phyloP scores from a whole-genome alignment of 2,888 invertebrate species.

The Caenorhabditis doughertyi region DNA sequence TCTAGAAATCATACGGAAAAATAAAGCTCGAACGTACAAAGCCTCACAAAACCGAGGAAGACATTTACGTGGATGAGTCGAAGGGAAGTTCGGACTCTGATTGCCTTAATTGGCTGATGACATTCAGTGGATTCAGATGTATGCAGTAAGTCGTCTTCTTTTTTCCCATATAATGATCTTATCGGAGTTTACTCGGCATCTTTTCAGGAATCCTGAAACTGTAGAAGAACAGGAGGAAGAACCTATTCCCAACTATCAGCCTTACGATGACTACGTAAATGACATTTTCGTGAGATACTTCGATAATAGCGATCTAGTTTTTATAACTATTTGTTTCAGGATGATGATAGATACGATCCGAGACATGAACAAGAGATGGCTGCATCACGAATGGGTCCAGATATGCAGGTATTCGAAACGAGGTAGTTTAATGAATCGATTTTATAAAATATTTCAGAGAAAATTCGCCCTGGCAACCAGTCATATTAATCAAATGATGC shows the following conservation, averaged over 20 bases:
- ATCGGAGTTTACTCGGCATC: neutral
- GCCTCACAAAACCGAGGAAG: neutral
- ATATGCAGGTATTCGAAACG: conserved; percentile 9
- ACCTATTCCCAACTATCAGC: neutral
- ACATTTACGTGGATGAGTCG: conserved; percentile 36
- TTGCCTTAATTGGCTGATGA: conserved; percentile 54
- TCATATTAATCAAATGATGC: neutral
- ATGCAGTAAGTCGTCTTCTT: conserved; percentile 16
- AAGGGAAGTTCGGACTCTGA: conserved; percentile 38
- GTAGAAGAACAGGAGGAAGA: neutral
- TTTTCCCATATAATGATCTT: neutral
- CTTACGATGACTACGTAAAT: neutral
- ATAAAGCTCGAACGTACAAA: conserved; percentile 36
- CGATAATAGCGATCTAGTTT: no score
- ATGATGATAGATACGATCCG: conserved; percentile 30
- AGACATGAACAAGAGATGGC: conserved; percentile 5
- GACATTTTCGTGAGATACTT: neutral
- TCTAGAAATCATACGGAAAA: conserved; percentile 55
- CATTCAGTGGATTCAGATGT: conserved; percentile 60
- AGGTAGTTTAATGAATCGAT: neutral
- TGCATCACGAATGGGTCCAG: conserved; percentile 20
- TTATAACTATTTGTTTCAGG: no score
- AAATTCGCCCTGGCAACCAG: neutral
- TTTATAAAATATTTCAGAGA: neutral
- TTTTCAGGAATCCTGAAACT: conserved; percentile 10